Percentiles rank a stretch among this genome's conserved stretches.
Conservation (phyloP, 1,140 invertebrate genomes). For the Drosophila albomicans region DNA sequence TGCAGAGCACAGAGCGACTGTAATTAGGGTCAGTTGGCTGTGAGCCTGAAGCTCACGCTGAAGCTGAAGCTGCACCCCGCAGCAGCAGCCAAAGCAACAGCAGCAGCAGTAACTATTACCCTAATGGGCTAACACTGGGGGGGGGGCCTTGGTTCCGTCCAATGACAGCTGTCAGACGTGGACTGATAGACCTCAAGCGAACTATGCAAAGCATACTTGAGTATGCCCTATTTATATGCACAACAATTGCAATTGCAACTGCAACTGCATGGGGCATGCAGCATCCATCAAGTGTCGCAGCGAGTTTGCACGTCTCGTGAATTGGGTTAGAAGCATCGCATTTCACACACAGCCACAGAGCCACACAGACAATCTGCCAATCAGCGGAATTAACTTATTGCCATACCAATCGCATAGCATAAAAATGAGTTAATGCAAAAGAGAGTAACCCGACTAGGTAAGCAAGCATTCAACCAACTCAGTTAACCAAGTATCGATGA, state of each 20-base stretch:
- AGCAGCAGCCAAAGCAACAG: constrained; percentile 7
- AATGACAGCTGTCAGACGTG: constrained; percentile 60
- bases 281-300: constrained; percentile 38
- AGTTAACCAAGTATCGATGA: constrained; percentile 33
- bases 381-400: constrained; percentile 66
- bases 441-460: constrained; percentile 23
- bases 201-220: constrained; percentile 4
- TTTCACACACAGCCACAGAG: constrained; percentile 46
- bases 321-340: constrained; percentile 77
- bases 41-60: constrained; percentile 29
- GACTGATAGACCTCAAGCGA: constrained; percentile 42
- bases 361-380: constrained; percentile 51
- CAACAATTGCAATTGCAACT: background rate
- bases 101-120: constrained; percentile 17
- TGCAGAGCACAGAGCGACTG: constrained; percentile 36
- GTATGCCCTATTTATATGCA: constrained; percentile 24
- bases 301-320: constrained; percentile 42
- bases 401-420: constrained; percentile 47
- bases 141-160: constrained; percentile 41
- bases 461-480: background rate
- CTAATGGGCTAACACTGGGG: constrained; percentile 41
- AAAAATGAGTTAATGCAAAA: constrained; percentile 61
- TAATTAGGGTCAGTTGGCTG: constrained; percentile 69
- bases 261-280: constrained; percentile 17
- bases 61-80: constrained; percentile 23